Conservation (phyloP, 2,888 invertebrate genomes). For the Machimus rusticus region DNA sequence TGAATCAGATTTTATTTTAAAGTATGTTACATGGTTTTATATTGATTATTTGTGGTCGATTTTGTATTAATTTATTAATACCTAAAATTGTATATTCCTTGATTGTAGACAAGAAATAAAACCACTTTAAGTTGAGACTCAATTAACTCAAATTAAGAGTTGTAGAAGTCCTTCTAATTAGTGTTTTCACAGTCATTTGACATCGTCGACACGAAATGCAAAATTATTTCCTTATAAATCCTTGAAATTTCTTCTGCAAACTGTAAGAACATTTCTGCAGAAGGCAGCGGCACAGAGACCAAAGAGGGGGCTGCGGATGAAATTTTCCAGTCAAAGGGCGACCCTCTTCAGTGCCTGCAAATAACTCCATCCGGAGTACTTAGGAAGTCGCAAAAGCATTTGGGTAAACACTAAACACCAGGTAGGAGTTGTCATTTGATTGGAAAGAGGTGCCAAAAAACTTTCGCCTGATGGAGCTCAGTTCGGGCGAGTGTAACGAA, state of each 20-base stretch:
- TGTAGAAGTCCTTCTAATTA: background rate
- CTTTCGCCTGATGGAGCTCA: background rate
- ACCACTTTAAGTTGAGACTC: background rate
- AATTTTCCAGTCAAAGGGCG: background rate
- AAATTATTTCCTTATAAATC: background rate
- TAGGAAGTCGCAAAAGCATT: background rate
- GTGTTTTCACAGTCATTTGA: background rate
- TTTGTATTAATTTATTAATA: no score
- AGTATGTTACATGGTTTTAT: no score
- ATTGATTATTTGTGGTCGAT: no score
- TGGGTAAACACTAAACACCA: background rate
- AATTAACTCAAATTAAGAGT: background rate
- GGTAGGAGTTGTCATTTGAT: background rate
- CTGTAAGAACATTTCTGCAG: background rate
- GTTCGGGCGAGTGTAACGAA: background rate
- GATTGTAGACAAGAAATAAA: background rate
- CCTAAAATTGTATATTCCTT: background rate
- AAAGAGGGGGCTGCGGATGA: background rate
- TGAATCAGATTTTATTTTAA: no score
- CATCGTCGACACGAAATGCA: background rate
- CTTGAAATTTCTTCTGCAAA: background rate
- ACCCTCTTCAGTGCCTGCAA: background rate
- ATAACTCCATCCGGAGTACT: background rate
- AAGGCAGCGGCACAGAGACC: background rate
- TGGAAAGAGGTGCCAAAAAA: slow-evolving; percentile 7